Conservation (phyloP, 2,113 vertebrate species). For the Microcebus ravelobensis region DNA sequence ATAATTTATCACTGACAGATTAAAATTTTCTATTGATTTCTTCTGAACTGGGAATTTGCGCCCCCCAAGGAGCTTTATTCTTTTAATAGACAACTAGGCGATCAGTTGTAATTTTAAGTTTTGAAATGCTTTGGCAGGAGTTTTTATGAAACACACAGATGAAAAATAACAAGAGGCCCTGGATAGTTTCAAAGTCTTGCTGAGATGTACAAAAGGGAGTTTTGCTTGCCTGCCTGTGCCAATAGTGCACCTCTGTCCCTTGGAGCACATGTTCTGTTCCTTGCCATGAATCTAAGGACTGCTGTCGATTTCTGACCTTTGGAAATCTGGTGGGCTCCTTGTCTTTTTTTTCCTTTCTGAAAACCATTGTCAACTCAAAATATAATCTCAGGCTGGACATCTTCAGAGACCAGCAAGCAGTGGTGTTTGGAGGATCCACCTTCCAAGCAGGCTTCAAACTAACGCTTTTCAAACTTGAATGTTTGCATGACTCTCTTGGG, state of each 20-base stretch:
- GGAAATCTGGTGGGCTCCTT: background rate
- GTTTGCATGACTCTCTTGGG: background rate
- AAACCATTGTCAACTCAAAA: background rate
- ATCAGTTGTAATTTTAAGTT: constrained; percentile 37
- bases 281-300: background rate
- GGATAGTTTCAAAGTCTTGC: constrained; percentile 49
- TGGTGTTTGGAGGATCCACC: background rate
- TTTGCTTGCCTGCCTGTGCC: background rate
- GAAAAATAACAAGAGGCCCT: constrained; percentile 50
- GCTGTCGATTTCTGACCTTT: background rate
- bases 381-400: background rate
- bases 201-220: constrained; percentile 12
- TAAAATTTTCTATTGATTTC: constrained; percentile 60
- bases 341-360: constrained; percentile 9
- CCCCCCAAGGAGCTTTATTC: constrained; percentile 48
- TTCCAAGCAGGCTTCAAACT: background rate
- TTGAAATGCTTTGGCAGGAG: constrained; percentile 63
- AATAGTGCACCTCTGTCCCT: background rate
- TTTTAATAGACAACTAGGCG: constrained; percentile 37
- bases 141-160: constrained; percentile 43
- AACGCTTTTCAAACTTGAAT: constrained; percentile 11
- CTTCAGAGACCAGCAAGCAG: background rate
- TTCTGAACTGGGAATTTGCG: background rate
- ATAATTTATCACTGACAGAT: constrained; percentile 69
- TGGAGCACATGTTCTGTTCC: background rate